These are phyloP conservation scores for Lasaia peninsularis DNA, from an alignment of 1,140 invertebrate species.

Conservation along the genomic window DNA sequence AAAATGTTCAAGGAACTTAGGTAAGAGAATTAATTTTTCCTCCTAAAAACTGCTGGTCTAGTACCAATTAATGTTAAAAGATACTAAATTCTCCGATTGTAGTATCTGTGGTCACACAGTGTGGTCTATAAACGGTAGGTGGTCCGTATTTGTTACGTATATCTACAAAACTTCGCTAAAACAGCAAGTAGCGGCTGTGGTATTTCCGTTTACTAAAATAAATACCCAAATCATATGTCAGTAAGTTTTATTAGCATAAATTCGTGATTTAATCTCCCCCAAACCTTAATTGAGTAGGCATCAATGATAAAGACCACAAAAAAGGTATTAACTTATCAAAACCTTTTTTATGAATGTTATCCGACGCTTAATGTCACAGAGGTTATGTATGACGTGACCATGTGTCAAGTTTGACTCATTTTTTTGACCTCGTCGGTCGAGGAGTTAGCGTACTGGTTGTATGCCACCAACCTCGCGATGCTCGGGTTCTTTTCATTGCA, in stretches of 20 bases:
- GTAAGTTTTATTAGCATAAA: constrained; percentile 29
- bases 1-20: too few relatives aligned
- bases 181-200: constrained; percentile 41
- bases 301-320: constrained; percentile 45
- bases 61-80: too few relatives aligned
- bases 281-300: constrained; percentile 57
- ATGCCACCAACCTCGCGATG: too few relatives aligned
- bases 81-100: too few relatives aligned
- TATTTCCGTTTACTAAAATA: constrained; percentile 64
- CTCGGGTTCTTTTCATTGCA: too few relatives aligned
- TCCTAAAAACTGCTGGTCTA: too few relatives aligned
- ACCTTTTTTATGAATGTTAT: not conserved
- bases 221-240: constrained; percentile 12
- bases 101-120: too few relatives aligned
- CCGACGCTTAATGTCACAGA: not conserved
- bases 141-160: not conserved
- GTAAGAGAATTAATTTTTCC: too few relatives aligned
- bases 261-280: constrained; percentile 47
- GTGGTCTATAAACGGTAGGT: not conserved
- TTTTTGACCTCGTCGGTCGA: too few relatives aligned
- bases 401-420: not conserved
- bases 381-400: not conserved
- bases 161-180: not conserved
- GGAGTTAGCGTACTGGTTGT: too few relatives aligned
- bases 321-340: constrained; percentile 21